Evolutionary conservation across 2,113 vertebrate genomes (phyloP).

Genomic region (Anhinga anhinga): DNA sequence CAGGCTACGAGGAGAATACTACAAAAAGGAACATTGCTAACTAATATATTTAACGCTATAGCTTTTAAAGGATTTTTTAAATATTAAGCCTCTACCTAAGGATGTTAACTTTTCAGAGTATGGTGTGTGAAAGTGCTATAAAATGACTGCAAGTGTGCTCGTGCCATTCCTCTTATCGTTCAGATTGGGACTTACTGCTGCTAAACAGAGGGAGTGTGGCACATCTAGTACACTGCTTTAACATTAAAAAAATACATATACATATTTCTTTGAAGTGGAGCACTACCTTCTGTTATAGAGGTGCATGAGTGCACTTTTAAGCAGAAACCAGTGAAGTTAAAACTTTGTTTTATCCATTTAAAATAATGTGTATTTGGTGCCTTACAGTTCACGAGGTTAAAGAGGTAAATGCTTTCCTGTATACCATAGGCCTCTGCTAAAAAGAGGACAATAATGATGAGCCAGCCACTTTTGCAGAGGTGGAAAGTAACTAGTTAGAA

Average conservation of each 20-base stretch:
- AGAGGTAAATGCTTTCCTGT: constrained; percentile 77
- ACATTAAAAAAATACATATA: not conserved
- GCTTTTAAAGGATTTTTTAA: not conserved
- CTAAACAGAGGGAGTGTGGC: not conserved
- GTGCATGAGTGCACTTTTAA: not conserved
- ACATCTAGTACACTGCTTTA: not conserved
- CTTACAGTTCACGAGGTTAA: constrained; percentile 70
- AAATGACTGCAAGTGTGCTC: not conserved
- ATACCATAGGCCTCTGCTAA: constrained; percentile 8
- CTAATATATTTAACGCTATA: not conserved
- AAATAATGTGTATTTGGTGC: constrained; percentile 30
- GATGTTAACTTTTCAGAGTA: not conserved
- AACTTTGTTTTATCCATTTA: not conserved
- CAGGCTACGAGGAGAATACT: not conserved
- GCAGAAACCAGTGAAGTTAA: not conserved
- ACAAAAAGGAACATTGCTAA: not conserved
- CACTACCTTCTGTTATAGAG: not conserved
- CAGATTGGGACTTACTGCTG: not conserved
- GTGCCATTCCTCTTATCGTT: not conserved
- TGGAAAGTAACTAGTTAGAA: constrained; percentile 69
- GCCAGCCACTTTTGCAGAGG: constrained; percentile 59
- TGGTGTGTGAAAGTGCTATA: not conserved
- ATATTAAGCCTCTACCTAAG: not conserved
- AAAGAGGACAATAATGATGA: constrained; percentile 60
- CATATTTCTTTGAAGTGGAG: not conserved